Evolutionary conservation across 2,113 vertebrate genomes (phyloP), one percentile per base, ranked within the genome.

Genomic region (Rhinoderma darwinii): DNA sequence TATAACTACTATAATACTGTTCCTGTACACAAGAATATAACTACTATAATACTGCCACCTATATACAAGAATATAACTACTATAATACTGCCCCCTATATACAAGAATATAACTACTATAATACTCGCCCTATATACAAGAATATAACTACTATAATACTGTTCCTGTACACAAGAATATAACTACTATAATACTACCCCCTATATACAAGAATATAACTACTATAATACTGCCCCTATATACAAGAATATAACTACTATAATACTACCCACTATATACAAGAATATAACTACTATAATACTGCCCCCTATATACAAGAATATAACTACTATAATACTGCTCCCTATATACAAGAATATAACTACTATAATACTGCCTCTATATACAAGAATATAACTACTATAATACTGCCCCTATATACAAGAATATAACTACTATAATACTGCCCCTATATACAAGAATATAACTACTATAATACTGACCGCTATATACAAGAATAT

Each of bases 271-370:
- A n/a, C 61, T 66, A 66, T 66, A 9, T 66, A 66, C 61, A 66
- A 66, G n/a, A 66, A 66, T 66, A 66, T 66, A 66, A 66, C 61
- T 66, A 66, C 27, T 66, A 66, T 66, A 66, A 66, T 66, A 66
- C 61, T 66, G 27, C 27, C 27, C 25, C 61, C 61, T 66, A 66
- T 66, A 9, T 66, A 66, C 61, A 66, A 66, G 61, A 66, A 66
- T 66, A 66, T 66, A 66, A 66, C 61, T 66, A 66, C 61, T 66
- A 66, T 66, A 66, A 66, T 66, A 66, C 61, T 66, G 61, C 61
- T 17, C 61, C n/a, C 61, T 66, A 66, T 66, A 12, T 66, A 66
- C 61, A 66, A 66, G 61, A 66, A 54, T n/a, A n/a, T n/a, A n/a
- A n/a, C n/a, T n/a, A n/a, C n/a, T n/a, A n/a, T n/a, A n/a, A n/a